A percentile compares a stretch with the other conserved stretches of the same genome.
Evolutionary conservation across 2,113 vertebrate species (phyloP).

Genomic region (Etia nguti): DNA sequence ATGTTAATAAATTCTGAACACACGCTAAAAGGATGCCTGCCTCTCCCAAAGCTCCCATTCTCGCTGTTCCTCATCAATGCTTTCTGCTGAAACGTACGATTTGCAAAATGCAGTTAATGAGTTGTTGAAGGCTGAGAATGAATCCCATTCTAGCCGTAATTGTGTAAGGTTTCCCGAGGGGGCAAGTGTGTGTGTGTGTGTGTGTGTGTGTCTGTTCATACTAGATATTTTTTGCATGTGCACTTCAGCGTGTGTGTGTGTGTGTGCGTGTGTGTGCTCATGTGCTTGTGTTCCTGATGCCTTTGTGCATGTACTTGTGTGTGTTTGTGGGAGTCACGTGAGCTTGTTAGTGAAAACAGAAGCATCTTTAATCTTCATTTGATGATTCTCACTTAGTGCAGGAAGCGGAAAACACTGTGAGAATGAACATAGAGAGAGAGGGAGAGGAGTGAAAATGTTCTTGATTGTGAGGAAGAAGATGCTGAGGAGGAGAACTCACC

Average conservation of each 20-base stretch:
- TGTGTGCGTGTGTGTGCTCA: not conserved
- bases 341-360: slow-evolving; percentile 55
- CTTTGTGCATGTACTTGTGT: slow-evolving; percentile 54
- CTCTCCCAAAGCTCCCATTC: slow-evolving; percentile 43
- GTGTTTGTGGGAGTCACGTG: slow-evolving; percentile 20
- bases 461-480: not conserved
- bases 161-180: slow-evolving; percentile 69
- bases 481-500: slow-evolving; percentile 12
- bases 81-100: slow-evolving; percentile 76
- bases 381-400: slow-evolving; percentile 61
- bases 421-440: not conserved
- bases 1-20: slow-evolving; percentile 64
- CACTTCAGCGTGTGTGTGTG: not conserved
- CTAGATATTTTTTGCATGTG: not conserved
- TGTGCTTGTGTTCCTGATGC: not conserved
- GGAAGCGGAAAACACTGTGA: slow-evolving; percentile 3
- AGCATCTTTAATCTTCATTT: slow-evolving; percentile 73
- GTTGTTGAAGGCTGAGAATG: slow-evolving; percentile 76
- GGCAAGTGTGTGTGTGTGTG: not conserved
- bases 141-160: slow-evolving; percentile 76
- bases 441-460: not conserved
- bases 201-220: not conserved
- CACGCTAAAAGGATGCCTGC: slow-evolving; percentile 48
- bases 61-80: slow-evolving; percentile 71
- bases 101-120: slow-evolving; percentile 79